A percentile compares a stretch with the other conserved stretches of the same genome.
Conservation (phyloP, 2,113 vertebrate species). For the Steatornis caripensis region DNA sequence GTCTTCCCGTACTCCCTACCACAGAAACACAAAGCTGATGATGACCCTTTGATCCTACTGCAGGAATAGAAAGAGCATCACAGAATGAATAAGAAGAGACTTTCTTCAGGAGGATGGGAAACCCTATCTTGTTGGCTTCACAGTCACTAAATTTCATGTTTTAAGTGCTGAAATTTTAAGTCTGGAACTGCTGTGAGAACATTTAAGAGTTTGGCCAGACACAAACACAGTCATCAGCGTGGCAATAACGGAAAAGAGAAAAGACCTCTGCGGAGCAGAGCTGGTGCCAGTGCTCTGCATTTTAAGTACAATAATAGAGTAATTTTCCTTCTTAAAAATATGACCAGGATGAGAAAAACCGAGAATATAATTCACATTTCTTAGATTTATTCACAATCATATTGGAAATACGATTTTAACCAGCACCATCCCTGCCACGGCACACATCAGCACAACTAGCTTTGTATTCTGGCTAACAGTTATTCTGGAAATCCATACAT, state of each 20-base stretch:
- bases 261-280: background rate
- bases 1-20: background rate
- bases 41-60: background rate
- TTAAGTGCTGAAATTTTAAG: background rate
- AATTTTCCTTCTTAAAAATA: background rate
- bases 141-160: background rate
- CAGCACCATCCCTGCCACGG: background rate
- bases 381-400: background rate
- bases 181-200: background rate
- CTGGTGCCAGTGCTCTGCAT: background rate
- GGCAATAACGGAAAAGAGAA: background rate
- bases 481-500: background rate
- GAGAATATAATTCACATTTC: background rate
- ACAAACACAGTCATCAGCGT: background rate
- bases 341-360: background rate
- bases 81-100: background rate
- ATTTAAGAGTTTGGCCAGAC: background rate
- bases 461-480: background rate
- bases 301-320: accelerated
- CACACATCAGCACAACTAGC: background rate
- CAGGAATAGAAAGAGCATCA: background rate
- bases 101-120: background rate
- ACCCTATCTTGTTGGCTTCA: background rate
- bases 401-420: background rate
- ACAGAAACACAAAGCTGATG: background rate